Base-by-base conservation (phyloP, 1,140 invertebrate species). In the Phocides pigmalion region DNA sequence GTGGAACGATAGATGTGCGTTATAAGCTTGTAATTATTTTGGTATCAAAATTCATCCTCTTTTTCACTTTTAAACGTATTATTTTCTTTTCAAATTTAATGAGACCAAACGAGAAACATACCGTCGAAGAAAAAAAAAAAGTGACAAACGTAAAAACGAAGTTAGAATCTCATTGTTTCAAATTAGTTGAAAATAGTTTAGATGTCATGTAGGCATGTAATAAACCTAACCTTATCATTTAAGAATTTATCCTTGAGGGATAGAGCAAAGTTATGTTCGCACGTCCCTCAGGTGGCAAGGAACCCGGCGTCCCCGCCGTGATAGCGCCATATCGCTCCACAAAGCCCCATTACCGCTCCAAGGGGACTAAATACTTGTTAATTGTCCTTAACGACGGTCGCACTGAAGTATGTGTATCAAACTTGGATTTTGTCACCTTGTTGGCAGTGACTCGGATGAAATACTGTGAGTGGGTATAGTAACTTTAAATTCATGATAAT, bases 301-400 rank as follows among this genome's bases (percentile, higher is more conserved):
- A 20, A 22, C 50, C 37, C n/a, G 15, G 15, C 44, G 32, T 16
- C 28, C 22, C 22, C 46, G 20, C n/a, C 39, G n/a, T 15, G 56
- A 59, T 59, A 59, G 41, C 20, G 39, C 41, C 42, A 47, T 59
- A 59, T 59, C 56, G 42, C 56, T 20, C 28, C 42, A 59, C 28
- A 59, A 59, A 47, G 22, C 28, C 5, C 56, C 42, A 59, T 59
- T 59, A 59, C 28, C 28, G 42, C 28, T 35, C 54, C 41, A 12
- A 47, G 56, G 56, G 56, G 42, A 59, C 42, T 47, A 46, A 59
- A 47, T 59, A 59, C 56, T 59, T 59, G 56, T 59, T 59, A 59
- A 59, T 59, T 46, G 41, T 17, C 25, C 56, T 37, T 59, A 59
- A 59, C 56, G 56, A 59, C 25, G n/a, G 28, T 28, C 14, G 4